Evolutionary conservation across 2,888 invertebrate species (phyloP).

Genomic region (Ischnus inquisitorius): DNA sequence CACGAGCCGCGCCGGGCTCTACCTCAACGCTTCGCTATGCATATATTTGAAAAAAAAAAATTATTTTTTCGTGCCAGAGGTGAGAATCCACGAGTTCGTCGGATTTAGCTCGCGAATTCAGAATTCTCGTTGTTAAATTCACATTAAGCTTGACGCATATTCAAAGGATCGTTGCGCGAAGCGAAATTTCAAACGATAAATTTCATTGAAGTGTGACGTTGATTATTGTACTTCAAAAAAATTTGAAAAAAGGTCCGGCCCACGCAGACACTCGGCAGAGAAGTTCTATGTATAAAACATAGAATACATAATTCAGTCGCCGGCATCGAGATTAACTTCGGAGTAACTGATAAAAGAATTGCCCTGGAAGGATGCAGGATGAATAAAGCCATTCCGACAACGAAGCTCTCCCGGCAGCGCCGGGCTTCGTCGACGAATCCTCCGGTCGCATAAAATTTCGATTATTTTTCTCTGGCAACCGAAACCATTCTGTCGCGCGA

Average conservation of each 20-base stretch:
- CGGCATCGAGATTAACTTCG: not conserved
- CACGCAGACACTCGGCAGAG: not conserved
- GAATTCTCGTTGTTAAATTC: not conserved
- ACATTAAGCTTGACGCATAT: not conserved
- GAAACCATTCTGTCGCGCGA: slow-evolving; percentile 17
- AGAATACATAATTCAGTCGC: slow-evolving; percentile 21
- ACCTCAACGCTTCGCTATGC: not conserved
- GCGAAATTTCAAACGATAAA: not conserved
- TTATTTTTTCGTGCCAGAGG: not conserved
- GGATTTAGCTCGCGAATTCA: slow-evolving; percentile 16
- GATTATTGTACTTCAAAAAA: not conserved
- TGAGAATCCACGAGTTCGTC: not conserved
- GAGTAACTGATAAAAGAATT: slow-evolving; percentile 29
- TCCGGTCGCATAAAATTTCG: slow-evolving; percentile 62
- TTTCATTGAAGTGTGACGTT: not conserved
- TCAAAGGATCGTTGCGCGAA: not conserved
- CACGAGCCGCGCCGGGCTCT: not conserved
- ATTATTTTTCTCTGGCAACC: slow-evolving; percentile 54
- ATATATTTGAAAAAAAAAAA: slow-evolving; percentile 6
- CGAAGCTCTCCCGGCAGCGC: slow-evolving; percentile 11
- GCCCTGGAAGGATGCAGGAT: slow-evolving; percentile 30
- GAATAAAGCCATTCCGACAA: slow-evolving; percentile 56
- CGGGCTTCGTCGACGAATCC: slow-evolving; percentile 17
- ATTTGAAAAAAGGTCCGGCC: not conserved
- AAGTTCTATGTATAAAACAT: slow-evolving; percentile 19